Evolutionary conservation across 2,888 invertebrate genomes (phyloP), one percentile per base, ranked within the genome.

Genomic region (Thereva unica): DNA sequence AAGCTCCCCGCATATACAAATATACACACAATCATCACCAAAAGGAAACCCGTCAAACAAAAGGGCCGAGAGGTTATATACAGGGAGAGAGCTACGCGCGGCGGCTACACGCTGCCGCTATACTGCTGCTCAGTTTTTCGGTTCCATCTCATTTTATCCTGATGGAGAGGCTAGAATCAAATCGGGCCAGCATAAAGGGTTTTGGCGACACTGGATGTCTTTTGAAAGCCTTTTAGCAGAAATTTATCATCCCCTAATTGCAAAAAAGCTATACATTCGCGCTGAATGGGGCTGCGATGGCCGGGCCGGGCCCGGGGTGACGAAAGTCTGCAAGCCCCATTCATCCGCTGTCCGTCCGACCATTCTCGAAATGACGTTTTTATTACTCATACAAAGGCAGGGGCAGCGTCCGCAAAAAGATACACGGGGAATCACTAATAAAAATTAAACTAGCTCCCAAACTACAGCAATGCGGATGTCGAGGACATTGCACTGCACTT

Each of bases 391-490:
- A 56, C 50, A 67, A 63, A 56, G 34, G 35, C 63, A 47, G 23
- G 12, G 8, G 42, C 52, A 63, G 23, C 23, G 23, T 63, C 40
- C 53, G 42, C 52, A 52, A 52, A 52, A 52, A 63, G 50, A 63
- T 63, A 63, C 52, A 63, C 45, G 59, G 72, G 72, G 71, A 74
- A 72, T 73, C 72, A 73, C 73, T 75, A 74, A 75, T 75, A 76
- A 75, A 75, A 75, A 74, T 75, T 73, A 74, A 75, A 74, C 72
- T 71, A 69, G 71, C 73, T 71, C 71, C 77, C 77, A 79, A 79
- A 80, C 79, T 79, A 79, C 80, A 78, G 80, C 80, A 80, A 77
- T 80, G 80, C 80, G 78, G 78, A 78, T 79, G 80, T 79, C 78
- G 78, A 80, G 80, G 80, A 78, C 80, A 75, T 80, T 80, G 79